These are phyloP conservation scores for Microtus californicus DNA, from an alignment of 2,797 vertebrate genomes.

Conservation along the genomic window DNA sequence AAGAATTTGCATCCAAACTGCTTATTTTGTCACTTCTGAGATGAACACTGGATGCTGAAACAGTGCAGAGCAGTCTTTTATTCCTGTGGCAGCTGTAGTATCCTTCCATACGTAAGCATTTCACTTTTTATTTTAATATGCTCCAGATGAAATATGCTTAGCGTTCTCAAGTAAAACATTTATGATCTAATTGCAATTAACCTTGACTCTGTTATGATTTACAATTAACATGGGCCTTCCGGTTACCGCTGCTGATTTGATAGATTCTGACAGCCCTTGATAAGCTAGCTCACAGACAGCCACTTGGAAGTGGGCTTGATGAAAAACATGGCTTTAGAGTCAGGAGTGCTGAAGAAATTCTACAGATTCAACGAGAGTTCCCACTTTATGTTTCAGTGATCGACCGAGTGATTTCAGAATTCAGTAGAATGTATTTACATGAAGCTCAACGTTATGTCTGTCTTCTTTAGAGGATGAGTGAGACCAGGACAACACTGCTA, in stretches of 20 bases:
- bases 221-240: conserved; percentile 74
- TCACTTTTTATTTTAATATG: conserved; percentile 64
- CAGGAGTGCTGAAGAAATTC: conserved; percentile 39
- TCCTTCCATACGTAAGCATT: conserved; percentile 43
- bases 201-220: conserved; percentile 79
- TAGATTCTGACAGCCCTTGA: conserved; percentile 64
- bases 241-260: conserved; percentile 55
- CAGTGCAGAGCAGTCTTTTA: neutral
- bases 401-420: conserved; percentile 67
- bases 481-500: conserved; percentile 68
- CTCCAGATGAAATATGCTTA: conserved; percentile 66
- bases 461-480: conserved; percentile 61
- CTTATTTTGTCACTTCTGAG: conserved; percentile 58
- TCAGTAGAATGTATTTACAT: conserved; percentile 58
- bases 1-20: conserved; percentile 64
- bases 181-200: conserved; percentile 76
- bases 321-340: conserved; percentile 61
- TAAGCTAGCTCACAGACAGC: conserved; percentile 35
- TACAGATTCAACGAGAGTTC: conserved; percentile 40
- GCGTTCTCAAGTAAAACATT: conserved; percentile 67
- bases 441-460: conserved; percentile 61
- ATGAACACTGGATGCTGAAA: conserved; percentile 46
- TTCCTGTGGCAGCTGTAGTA: neutral
- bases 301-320: conserved; percentile 53
- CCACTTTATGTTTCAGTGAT: conserved; percentile 66